Evolutionary conservation across 1,140 invertebrate species (phyloP), one percentile per base, ranked within the genome.

Genomic region (Meloidogyne floridensis): DNA sequence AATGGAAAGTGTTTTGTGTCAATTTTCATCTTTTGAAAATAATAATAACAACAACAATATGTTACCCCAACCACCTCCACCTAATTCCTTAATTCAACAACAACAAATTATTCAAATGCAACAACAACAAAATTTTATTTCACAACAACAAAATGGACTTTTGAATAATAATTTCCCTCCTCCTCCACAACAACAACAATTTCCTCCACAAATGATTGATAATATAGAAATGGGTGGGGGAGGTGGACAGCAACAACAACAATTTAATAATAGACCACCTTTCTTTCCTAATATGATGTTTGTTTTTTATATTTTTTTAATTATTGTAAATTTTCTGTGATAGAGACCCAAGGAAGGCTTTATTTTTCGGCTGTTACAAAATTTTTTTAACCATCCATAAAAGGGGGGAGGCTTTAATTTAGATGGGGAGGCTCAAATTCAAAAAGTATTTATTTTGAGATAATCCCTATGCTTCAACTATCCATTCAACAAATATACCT

Each of bases 81-180:
- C 47, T 0, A 47, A 47, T 47, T 47, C 47, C 0, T 47, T 47
- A 47, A 47, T 47, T 47, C 47, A 59, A 59, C 56, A 59, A 65
- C 59, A 65, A 65, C 59, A 65, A 65, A n/a, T 65, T 65, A 7
- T 65, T n/a, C 59, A 65, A n/a, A 65, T 65, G 15, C 59, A 65
- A 32, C 32, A 32, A 32, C 32, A 32, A 59, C 11, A 59, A 59
- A 59, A 59, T 59, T 59, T 13, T 59, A 15, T 5, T 15, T 13
- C 13, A 59, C 11, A 59, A 5, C 56, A 11, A 59, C 56, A 59
- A 59, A 59, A 59, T 59, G 56, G 56, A 59, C 13, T 59, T 3
- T 8, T 8, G 7, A 47, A 47, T 47, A 47, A 47, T 8, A 47
- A 47, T 8, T 47, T 47, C 5, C 13, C 4, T 15, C 56, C 56